Evolutionary conservation across 2,888 invertebrate genomes (phyloP), one percentile per base, ranked within the genome.

Genomic region (Phlogophora meticulosa): DNA sequence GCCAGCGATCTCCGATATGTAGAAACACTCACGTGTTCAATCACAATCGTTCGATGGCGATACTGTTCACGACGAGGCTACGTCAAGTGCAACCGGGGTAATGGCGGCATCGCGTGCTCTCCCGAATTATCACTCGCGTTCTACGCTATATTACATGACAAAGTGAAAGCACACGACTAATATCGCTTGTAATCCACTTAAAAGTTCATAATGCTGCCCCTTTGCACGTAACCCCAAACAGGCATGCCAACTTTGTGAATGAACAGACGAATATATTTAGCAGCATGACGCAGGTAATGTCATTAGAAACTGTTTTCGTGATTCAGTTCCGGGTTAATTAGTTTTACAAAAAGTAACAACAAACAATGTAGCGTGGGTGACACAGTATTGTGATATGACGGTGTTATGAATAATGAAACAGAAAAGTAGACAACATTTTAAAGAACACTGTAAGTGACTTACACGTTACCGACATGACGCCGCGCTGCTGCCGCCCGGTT

Each of bases 161-260:
- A 82, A 89, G 90, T 90, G 89, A 92, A 92, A 91, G 88, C 89
- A 81, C 73, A 83, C 84, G 85, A 85, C 89, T 91, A 90, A 90
- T 89, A 88, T 84, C 81, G 84, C 87, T 88, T 87, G 90, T 92
- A 92, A 92, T 92, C 89, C 92, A 91, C 89, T 92, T 90, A 90
- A 91, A 92, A 90, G 85, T 88, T 88, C 85, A 87, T 88, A 88
- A 83, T 80, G 80, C 76, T 82, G 72, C 74, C 79, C 63, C 66
- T 63, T 63, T 51, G 58, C 72, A 69, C 68, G 70, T 71, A 77
- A 81, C 74, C 77, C 53, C 78, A 58, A 64, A 63, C 71, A 68
- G 79, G 72, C 84, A 82, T 80, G 87, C 81, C 63, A 86, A 80
- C 77, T 81, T 78, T 76, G 70, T 83, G 80, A 85, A 81, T 83